A percentile compares a stretch with the other conserved stretches of the same genome.
These are phyloP conservation scores for Sericinus montela DNA, from an alignment of 2,888 invertebrate genomes.

Conservation along the genomic window DNA sequence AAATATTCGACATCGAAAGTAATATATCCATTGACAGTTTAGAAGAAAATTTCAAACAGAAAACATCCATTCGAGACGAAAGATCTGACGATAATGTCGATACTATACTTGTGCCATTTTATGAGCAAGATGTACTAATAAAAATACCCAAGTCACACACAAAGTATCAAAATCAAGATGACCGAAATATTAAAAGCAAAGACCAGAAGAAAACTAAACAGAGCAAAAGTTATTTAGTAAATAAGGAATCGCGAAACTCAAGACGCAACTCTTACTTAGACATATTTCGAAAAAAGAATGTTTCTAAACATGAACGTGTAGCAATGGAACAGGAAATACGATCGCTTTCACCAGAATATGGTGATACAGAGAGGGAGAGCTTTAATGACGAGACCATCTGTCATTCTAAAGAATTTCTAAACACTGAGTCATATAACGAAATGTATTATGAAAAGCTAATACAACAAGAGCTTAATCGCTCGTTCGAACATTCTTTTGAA, in stretches of 20 bases:
- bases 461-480: constrained; percentile 37
- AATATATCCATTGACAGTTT: constrained; percentile 64
- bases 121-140: constrained; percentile 68
- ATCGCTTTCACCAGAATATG: constrained; percentile 63
- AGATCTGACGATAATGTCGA: constrained; percentile 49
- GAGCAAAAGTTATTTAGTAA: constrained; percentile 49
- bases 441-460: constrained; percentile 63
- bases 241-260: constrained; percentile 42
- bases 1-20: constrained; percentile 46
- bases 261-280: constrained; percentile 54
- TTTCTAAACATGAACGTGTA: constrained; percentile 28
- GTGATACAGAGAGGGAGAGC: constrained; percentile 66
- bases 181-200: constrained; percentile 23
- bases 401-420: constrained; percentile 47
- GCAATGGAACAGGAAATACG: constrained; percentile 44
- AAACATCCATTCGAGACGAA: constrained; percentile 31
- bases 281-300: constrained; percentile 60
- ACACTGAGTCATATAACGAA: constrained; percentile 68
- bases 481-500: constrained; percentile 47
- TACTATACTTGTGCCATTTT: constrained; percentile 69
- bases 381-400: constrained; percentile 39
- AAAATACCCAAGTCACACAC: constrained; percentile 55
- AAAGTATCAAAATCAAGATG: constrained; percentile 31
- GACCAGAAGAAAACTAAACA: background rate
- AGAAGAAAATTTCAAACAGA: constrained; percentile 44